Base-by-base conservation (phyloP, 2,888 invertebrate species). In the Disparrhopalites patrizii region DNA sequence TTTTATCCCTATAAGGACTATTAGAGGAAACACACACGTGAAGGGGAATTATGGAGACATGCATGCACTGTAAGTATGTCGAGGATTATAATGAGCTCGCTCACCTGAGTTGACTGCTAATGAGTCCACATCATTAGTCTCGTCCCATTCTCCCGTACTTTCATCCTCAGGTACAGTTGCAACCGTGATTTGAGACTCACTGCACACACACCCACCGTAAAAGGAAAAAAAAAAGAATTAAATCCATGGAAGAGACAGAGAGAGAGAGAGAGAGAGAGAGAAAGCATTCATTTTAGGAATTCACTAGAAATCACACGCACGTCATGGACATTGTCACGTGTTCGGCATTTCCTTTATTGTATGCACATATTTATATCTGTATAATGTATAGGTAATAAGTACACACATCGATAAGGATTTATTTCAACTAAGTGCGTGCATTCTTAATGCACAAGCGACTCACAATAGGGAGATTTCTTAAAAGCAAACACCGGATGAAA, bases 101-200 rank as follows among this genome's bases (percentile, higher is more conserved):
- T 58, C 67, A 73, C 74, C 72, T 64, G 68, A 62, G 56, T 61
- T 72, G 47, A 74, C 66, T 25, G 62, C 67, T 43, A 67, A 55
- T 38, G 68, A 68, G 30, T 68, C 68, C n/a, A 28, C 57, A 52
- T 68, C 66, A 15, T 68, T 69, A 31, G 47, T 61, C 30, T 68
- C 63, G 31, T 73, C 73, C 75, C 75, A 75, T 51, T 73, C 75
- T 54, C 61, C 63, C 28, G 57, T 67, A 30, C 71, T 68, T 40
- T 75, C 73, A 47, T 71, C 68, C 68, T 75, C 75, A 70, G 75
- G 73, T 71, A 75, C 75, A 30, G 70, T 70, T 55, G 73, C 63
- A 23, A 69, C 68, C 15, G 66, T 65, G 18, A 70, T 71, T 57
- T 66, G 68, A 30, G 62, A 56, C 63, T 75, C 75, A 55, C 75